A percentile compares a stretch with the other conserved stretches of the same genome.
phyloP scores from a whole-genome alignment of 53 echinoderm and acorn worm species.

The Hippasteria phrygiana region DNA sequence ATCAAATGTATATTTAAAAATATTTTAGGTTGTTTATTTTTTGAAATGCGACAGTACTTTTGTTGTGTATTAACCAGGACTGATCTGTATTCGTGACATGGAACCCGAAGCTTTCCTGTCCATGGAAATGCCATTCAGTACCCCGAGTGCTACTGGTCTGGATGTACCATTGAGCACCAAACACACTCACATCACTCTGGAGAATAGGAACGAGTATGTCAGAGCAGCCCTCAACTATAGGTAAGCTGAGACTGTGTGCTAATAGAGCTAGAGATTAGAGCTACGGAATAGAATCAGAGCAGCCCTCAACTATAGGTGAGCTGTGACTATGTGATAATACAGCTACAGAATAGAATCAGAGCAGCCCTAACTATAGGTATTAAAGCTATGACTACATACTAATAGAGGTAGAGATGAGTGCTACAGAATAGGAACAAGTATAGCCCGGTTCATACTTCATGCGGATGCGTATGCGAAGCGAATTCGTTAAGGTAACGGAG shows the following conservation, averaged over 20 bases:
- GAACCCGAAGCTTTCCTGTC: slow-evolving; percentile 84
- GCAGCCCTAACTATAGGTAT: not conserved
- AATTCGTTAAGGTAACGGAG: too few species aligned
- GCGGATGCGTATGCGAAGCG: too few species aligned
- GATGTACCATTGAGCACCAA: slow-evolving; percentile 93
- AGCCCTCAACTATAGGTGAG: slow-evolving; percentile 83
- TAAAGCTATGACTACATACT: too few species aligned
- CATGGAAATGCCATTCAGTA: slow-evolving; percentile 98
- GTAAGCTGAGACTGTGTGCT: slow-evolving; percentile 22
- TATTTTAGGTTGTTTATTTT: not conserved
- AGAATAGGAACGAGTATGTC: slow-evolving; percentile 97
- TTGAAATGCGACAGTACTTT: not conserved
- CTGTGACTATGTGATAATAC: too few species aligned
- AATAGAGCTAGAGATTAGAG: too few species aligned
- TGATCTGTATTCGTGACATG: slow-evolving; percentile 99
- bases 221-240: slow-evolving; percentile 97
- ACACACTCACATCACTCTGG: slow-evolving; percentile 86
- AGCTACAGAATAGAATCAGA: too few species aligned
- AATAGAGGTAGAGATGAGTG: too few species aligned
- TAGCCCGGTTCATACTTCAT: too few species aligned
- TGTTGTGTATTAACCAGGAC: slow-evolving; percentile 57
- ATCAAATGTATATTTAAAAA: not conserved
- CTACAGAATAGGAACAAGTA: too few species aligned
- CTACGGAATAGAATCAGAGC: too few species aligned
- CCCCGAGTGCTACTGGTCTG: slow-evolving; percentile 92